These are phyloP conservation scores for Maylandia zebra DNA, from an alignment of 2,113 vertebrate genomes.

Conservation along the genomic window DNA sequence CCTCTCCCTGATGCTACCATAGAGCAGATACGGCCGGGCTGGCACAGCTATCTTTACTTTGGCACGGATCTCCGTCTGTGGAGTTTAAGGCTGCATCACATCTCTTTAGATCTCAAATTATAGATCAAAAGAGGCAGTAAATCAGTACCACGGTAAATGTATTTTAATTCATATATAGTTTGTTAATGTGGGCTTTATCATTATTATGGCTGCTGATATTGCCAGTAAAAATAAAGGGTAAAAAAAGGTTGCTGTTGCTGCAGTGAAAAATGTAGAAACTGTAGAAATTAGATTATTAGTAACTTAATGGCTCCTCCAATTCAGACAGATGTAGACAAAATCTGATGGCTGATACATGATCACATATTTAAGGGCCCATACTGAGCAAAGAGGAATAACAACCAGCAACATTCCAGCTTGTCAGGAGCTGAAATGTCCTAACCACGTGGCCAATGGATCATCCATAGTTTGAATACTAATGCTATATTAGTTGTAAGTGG, in stretches of 20 bases:
- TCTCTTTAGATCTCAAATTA: constrained; percentile 8
- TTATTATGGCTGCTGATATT: background rate
- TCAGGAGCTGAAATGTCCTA: background rate
- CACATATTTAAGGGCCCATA: background rate
- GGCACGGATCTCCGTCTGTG: constrained; percentile 1
- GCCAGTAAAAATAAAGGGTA: background rate
- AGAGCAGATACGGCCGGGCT: constrained; percentile 18
- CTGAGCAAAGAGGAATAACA: background rate
- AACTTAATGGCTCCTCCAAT: background rate
- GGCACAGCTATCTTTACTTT: constrained; percentile 39
- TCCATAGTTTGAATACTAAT: background rate
- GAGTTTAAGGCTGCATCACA: constrained; percentile 8
- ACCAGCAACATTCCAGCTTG: background rate
- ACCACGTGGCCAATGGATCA: background rate
- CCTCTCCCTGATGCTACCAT: constrained; percentile 17
- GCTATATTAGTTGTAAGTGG: background rate
- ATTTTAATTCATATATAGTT: background rate
- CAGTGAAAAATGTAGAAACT: background rate
- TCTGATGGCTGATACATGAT: background rate
- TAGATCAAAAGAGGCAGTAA: constrained; percentile 2
- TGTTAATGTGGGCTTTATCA: background rate
- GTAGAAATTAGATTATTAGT: background rate
- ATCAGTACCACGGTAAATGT: background rate
- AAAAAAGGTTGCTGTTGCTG: background rate
- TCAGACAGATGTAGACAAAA: background rate